phyloP scores from a whole-genome alignment of 1,140 invertebrate genomes.

The Pectinophora gossypiella region DNA sequence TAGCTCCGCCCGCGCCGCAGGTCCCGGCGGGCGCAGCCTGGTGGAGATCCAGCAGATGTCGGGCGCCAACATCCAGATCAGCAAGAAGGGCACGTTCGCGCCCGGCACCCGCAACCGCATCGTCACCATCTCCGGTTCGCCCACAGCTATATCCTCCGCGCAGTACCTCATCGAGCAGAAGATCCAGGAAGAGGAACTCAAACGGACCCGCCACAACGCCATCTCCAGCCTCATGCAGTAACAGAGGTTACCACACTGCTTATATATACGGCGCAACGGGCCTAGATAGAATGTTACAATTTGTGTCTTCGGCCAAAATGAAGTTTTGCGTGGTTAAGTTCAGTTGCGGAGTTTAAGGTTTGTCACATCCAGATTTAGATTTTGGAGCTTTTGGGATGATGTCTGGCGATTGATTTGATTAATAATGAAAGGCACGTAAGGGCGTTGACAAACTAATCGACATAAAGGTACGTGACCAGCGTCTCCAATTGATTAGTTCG shows the following conservation, averaged over 20 bases:
- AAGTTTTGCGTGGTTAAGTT: no score
- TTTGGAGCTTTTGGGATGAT: no score
- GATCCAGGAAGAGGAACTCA: slow-evolving; percentile 95
- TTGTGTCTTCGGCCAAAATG: no score
- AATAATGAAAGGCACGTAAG: no score
- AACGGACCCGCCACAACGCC: slow-evolving; percentile 92
- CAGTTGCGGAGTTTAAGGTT: no score
- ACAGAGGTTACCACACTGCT: neutral
- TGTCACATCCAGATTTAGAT: no score
- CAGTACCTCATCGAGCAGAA: slow-evolving; percentile 96
- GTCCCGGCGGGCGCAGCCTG: slow-evolving; percentile 94
- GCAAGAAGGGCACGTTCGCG: slow-evolving; percentile 97
- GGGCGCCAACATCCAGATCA: slow-evolving; percentile 98
- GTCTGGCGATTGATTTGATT: no score
- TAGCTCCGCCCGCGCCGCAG: slow-evolving; percentile 45
- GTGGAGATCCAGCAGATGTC: slow-evolving; percentile 98
- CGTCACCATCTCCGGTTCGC: slow-evolving; percentile 94
- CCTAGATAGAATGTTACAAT: no score
- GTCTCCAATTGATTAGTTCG: no score
- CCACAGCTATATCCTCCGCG: slow-evolving; percentile 91
- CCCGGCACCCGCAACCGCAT: slow-evolving; percentile 97
- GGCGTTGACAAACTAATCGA: no score
- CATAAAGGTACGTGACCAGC: no score
- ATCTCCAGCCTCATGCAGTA: slow-evolving; percentile 83
- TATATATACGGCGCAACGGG: no score